Base-by-base conservation (phyloP, 2,797 vertebrate species). In the Microhierax caerulescens region DNA sequence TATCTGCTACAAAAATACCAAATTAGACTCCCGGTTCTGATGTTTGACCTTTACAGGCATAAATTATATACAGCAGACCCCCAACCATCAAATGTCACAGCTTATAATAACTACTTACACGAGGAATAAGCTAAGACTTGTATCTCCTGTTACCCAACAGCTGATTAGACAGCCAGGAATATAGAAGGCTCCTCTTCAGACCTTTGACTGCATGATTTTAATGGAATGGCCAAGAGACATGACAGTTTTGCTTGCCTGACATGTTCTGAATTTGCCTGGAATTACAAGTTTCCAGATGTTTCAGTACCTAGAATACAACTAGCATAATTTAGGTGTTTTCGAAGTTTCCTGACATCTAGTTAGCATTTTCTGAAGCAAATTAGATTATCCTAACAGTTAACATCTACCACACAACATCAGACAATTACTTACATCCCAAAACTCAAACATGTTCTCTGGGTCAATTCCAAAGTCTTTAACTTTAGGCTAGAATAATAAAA, bases 381-480 rank as follows among this genome's bases (percentile, higher is more conserved):
- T 47, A 54, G 8, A n/a, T 39, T 73, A 72, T 23, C 48, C 10
- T 45, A 70, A 21, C 34, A 37, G 12, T 63, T 82, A 63, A 59
- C 18, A 82, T 34, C 43, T 64, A 60, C 17, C 23, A 88, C 15
- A 37, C 17, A 92, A 39, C 4, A 37, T 79, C 7, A 80, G 37
- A 70, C 6, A 59, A 95, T 81, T 98, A 99, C 99, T 99, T 98
- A 99, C 99, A 95, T 99, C 99, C 99, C 99, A 99, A 97, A 99
- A 99, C 96, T 99, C 99, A 89, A 99, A 99, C 99, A 99, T 99
- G 97, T 99, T 99, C 92, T 98, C 98, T 5, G 99, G 98, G 97
- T 99, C 99, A 70, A 99, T 99, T 97, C 99, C 99, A 50, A 99
- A 99, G 91, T 99, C 99, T 96, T 99, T 99, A 92, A 99, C 99